phyloP scores from a whole-genome alignment of 1,140 invertebrate species.

The Protaetia brevitarsis region DNA sequence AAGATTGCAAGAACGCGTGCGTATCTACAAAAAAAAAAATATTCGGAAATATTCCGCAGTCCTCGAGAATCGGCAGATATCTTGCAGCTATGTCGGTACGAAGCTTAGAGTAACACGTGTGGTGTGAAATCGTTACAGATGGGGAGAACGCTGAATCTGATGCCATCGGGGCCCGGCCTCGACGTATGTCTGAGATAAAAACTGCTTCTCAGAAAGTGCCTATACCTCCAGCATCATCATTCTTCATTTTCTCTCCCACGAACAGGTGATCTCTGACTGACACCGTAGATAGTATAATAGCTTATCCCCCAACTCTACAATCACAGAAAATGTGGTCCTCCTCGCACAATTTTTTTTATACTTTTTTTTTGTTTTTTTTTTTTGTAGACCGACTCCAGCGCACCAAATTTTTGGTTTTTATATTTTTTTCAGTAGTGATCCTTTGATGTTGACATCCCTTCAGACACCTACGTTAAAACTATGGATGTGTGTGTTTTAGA shows the following conservation, averaged over 20 bases:
- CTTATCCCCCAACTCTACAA: neutral
- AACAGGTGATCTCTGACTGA: conserved; percentile 71
- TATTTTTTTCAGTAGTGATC: conserved; percentile 2
- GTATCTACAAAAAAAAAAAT: neutral
- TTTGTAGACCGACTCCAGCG: neutral
- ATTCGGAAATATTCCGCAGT: neutral
- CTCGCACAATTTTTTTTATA: neutral
- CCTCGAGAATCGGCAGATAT: conserved; percentile 25
- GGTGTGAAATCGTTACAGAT: conserved; percentile 47
- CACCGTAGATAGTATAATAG: conserved; percentile 15
- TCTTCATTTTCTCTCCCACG: conserved; percentile 93
- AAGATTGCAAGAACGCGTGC: conserved; percentile 27
- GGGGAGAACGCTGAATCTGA: conserved; percentile 54
- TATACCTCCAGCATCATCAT: conserved; percentile 90
- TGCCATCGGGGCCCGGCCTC: conserved; percentile 72
- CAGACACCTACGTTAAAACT: neutral
- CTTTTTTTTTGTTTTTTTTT: neutral
- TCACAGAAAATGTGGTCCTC: conserved; percentile 2
- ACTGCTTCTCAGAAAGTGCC: conserved; percentile 81
- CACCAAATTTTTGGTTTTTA: neutral
- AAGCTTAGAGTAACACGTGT: conserved; percentile 44
- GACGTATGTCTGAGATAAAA: conserved; percentile 89
- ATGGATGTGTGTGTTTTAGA: neutral
- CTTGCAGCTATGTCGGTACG: conserved; percentile 45
- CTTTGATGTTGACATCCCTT: conserved; percentile 1